Percentiles rank a stretch among this genome's conserved stretches.
Conservation (phyloP, 2,797 vertebrate species). For the Odontamblyopus lacepedii region DNA sequence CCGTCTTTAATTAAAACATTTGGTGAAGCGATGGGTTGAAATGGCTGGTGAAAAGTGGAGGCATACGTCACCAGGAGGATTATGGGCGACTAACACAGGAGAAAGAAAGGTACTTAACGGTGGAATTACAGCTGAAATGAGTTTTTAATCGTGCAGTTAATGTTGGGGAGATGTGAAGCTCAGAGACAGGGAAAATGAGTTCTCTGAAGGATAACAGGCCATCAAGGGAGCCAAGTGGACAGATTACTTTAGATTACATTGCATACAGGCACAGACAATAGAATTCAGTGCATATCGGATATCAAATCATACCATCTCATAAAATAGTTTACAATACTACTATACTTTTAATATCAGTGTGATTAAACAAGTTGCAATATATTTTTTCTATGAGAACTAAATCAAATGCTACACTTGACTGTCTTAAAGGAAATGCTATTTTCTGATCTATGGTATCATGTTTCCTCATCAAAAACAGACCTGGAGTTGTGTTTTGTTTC, state of each 20-base stretch:
- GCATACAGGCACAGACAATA: conserved; percentile 47
- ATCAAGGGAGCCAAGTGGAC: conserved; percentile 55
- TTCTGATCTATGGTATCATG: too few relatives aligned
- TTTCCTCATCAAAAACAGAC: too few relatives aligned
- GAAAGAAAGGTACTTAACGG: conserved; percentile 78
- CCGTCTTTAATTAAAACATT: conserved; percentile 73
- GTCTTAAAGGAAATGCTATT: too few relatives aligned
- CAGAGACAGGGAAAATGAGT: conserved; percentile 72
- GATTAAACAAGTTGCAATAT: background rate
- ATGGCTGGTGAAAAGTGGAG: conserved; percentile 57
- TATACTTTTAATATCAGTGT: background rate
- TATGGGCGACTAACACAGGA: conserved; percentile 63
- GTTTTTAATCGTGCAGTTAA: conserved; percentile 80
- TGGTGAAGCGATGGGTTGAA: conserved; percentile 47
- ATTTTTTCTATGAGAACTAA: background rate
- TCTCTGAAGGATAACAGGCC: conserved; percentile 66
- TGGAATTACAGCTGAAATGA: conserved; percentile 76
- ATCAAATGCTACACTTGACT: too few relatives aligned
- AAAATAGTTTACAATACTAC: background rate
- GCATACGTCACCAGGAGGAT: conserved; percentile 69
- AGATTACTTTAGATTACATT: conserved; percentile 58
- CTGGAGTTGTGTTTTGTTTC: too few relatives aligned
- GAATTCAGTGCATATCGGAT: conserved; percentile 13
- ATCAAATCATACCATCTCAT: background rate
- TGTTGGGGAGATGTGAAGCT: conserved; percentile 75